A percentile compares a stretch with the other conserved stretches of the same genome.
These are phyloP conservation scores for Caenorhabditis sulstoni DNA, from an alignment of 2,888 invertebrate species.

Conservation along the genomic window DNA sequence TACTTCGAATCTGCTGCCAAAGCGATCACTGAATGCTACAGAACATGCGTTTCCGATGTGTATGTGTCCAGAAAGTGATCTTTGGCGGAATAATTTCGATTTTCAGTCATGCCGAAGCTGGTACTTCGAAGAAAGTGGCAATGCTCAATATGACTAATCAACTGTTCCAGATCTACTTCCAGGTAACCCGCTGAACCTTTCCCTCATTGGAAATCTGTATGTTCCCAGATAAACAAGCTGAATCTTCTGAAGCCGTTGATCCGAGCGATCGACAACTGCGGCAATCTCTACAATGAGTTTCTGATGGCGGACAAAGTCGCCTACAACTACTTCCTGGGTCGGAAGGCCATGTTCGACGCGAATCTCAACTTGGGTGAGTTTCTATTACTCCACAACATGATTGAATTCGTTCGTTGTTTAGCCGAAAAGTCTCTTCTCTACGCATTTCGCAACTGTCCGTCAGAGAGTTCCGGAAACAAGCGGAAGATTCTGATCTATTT, in stretches of 20 bases:
- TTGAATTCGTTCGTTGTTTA: conserved; percentile 81
- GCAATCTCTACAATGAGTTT: conserved; percentile 89
- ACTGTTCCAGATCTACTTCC: conserved; percentile 95
- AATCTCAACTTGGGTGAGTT: conserved; percentile 88
- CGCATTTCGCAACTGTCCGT: conserved; percentile 91
- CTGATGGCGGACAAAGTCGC: conserved; percentile 93
- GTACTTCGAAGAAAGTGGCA: conserved; percentile 94
- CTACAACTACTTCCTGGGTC: conserved; percentile 94
- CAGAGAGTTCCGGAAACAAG: conserved; percentile 89
- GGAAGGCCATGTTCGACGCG: conserved; percentile 98
- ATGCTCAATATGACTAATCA: conserved; percentile 97
- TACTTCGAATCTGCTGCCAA: conserved; percentile 74
- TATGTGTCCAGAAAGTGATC: conserved; percentile 41
- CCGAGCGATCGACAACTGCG: conserved; percentile 94
- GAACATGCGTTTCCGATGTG: conserved; percentile 76
- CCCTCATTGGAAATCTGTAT: conserved; percentile 1
- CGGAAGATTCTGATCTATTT: conserved; percentile 93
- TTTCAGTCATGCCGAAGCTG: conserved; percentile 85
- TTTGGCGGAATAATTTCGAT: no score
- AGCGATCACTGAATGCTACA: conserved; percentile 76
- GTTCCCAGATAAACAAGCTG: conserved; percentile 83
- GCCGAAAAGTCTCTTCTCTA: conserved; percentile 94
- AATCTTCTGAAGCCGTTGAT: conserved; percentile 90
- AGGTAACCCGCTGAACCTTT: conserved; percentile 83
- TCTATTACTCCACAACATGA: conserved; percentile 85